Evolutionary conservation across 2,888 invertebrate species (phyloP), one percentile per base, ranked within the genome.

Genomic region (Parnassius glacialis): DNA sequence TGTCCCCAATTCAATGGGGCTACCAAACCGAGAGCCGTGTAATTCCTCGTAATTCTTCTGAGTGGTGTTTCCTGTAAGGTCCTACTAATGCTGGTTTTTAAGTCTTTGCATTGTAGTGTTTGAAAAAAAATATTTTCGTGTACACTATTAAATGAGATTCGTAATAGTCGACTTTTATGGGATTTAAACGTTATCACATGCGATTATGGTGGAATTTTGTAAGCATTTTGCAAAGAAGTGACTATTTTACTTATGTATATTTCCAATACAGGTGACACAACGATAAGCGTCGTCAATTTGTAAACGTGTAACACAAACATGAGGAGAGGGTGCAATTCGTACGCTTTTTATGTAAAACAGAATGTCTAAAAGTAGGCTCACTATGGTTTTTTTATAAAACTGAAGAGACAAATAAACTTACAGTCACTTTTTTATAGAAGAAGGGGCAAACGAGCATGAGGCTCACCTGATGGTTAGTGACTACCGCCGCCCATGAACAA

Each of bases 271-370:
- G 57, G 51, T 57, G 57, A 57, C 57, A 57, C 20, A 43, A 43
- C 11, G 57, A 57, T 57, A 57, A 51, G 51, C 43, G 50, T 13
- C 10, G 57, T 57, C 57, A 57, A 57, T 57, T 57, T 57, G 57
- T 57, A 48, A 51, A 57, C 42, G 57, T 57, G 51, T 42, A 51
- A 57, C 9, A n/a, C 57, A 57, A 50, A 57, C 9, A 11, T 20
- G 10, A 3, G 55, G 47, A 47, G 48, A 25, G 20, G 20, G 34
- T 34, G 7, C 7, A 34, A 34, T 34, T 34, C 34, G 34, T 34
- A 7, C 34, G 34, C 34, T 34, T 34, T 34, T 34, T 3, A 34
- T 34, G 3, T 34, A 34, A 34, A 5, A 1, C 1, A 34, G 34
- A 34, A 34, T 34, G 7, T 1, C 2, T 34, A 34, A 34, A 20